phyloP scores from a whole-genome alignment of 2,797 vertebrate genomes.

The Danio aesculapii region DNA sequence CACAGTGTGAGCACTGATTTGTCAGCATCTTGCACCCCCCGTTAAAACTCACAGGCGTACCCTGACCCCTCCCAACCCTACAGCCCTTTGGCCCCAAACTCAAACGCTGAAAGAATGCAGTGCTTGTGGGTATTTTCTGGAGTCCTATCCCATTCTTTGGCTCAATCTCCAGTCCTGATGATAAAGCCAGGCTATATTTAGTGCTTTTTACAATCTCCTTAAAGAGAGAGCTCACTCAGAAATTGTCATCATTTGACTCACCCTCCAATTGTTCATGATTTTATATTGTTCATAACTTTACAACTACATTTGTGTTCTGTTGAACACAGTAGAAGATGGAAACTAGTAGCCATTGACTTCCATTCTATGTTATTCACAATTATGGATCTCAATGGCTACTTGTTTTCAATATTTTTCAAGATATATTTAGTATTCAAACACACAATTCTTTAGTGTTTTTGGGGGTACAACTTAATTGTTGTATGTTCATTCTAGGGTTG shows the following conservation, averaged over 20 bases:
- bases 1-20: slow-evolving; percentile 22
- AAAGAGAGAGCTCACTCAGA: neutral
- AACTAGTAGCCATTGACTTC: too few relatives aligned
- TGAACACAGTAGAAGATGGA: too few relatives aligned
- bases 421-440: too few relatives aligned
- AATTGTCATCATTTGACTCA: neutral
- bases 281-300: too few relatives aligned
- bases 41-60: slow-evolving; percentile 32
- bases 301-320: too few relatives aligned
- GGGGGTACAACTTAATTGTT: too few relatives aligned
- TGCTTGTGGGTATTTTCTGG: slow-evolving; percentile 51
- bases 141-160: slow-evolving; percentile 31
- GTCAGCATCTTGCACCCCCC: slow-evolving; percentile 37
- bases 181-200: slow-evolving; percentile 12
- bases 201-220: neutral
- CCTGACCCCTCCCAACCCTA: slow-evolving; percentile 33
- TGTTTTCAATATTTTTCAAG: too few relatives aligned
- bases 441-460: too few relatives aligned
- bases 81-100: slow-evolving; percentile 37
- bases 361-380: too few relatives aligned
- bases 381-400: too few relatives aligned
- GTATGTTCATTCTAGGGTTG: too few relatives aligned
- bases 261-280: too few relatives aligned
- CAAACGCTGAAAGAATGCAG: slow-evolving; percentile 49
- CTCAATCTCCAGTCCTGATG: slow-evolving; percentile 30